Conservation (phyloP, 2,888 invertebrate genomes). For the Schizaphis graminum region DNA sequence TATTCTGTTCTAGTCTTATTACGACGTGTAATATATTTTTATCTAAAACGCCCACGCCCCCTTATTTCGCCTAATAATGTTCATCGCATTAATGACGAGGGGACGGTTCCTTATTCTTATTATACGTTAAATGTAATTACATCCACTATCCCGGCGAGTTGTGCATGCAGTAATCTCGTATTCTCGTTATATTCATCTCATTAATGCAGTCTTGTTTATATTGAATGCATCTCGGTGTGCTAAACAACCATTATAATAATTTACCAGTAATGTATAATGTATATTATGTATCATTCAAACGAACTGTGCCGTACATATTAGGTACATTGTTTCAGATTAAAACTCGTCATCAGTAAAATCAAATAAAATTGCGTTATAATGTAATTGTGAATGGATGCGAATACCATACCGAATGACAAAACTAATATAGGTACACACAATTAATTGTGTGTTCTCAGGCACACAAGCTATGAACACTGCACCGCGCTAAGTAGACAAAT, state of each 20-base stretch:
- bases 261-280: neutral
- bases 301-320: neutral
- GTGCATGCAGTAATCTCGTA: neutral
- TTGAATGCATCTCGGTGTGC: neutral
- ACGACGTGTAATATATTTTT: neutral
- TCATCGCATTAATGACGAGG: neutral
- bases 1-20: neutral
- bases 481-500: neutral
- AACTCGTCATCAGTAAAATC: neutral
- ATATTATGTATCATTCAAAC: neutral
- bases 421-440: neutral
- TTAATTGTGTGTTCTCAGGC: neutral
- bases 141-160: neutral
- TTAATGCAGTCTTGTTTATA: neutral
- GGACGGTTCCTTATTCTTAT: neutral
- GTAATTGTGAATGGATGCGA: neutral
- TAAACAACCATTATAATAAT: neutral
- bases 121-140: neutral
- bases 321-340: neutral
- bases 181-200: neutral
- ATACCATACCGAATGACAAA: neutral
- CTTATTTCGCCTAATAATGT: neutral
- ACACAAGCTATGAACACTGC: neutral
- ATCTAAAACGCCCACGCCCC: neutral
- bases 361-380: neutral